Percentiles rank a stretch among this genome's conserved stretches.
Evolutionary conservation across 2,888 invertebrate species (phyloP).

Genomic region (Phengaris arion): DNA sequence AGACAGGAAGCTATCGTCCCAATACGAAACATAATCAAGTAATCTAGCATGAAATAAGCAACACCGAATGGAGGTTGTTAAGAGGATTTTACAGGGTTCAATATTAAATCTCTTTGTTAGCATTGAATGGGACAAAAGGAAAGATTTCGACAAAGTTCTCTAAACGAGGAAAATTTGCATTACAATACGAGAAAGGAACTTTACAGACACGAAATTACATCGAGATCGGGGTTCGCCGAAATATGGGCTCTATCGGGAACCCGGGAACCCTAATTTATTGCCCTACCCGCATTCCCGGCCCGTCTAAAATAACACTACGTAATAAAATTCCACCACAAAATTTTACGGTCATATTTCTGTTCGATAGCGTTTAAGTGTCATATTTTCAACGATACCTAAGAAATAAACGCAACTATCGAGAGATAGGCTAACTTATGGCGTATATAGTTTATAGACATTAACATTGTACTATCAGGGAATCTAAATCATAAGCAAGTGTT

Average conservation of each 20-base stretch:
- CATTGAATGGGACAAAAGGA: slow-evolving; percentile 58
- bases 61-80: slow-evolving; percentile 39
- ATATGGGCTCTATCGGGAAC: slow-evolving; percentile 50
- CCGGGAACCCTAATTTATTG: slow-evolving; percentile 51
- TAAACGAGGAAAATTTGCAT: slow-evolving; percentile 63
- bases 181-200: slow-evolving; percentile 59
- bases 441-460: not conserved
- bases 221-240: slow-evolving; percentile 46
- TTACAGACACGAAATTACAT: slow-evolving; percentile 60
- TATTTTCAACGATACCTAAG: not conserved
- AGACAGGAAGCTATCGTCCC: not conserved
- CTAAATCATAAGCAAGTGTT: too few species aligned
- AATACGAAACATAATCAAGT: slow-evolving; percentile 43
- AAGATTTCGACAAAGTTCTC: slow-evolving; percentile 53
- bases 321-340: slow-evolving; percentile 43
- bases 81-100: slow-evolving; percentile 49
- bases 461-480: too few species aligned
- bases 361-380: slow-evolving; percentile 23
- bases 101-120: slow-evolving; percentile 61
- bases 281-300: slow-evolving; percentile 46
- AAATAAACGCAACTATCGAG: not conserved
- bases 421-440: not conserved
- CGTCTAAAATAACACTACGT: slow-evolving; percentile 44
- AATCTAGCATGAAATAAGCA: slow-evolving; percentile 53
- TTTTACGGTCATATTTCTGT: slow-evolving; percentile 29